A percentile compares a stretch with the other conserved stretches of the same genome.
Evolutionary conservation across 2,113 vertebrate genomes (phyloP).

Genomic region (Anser brachyrhynchus): DNA sequence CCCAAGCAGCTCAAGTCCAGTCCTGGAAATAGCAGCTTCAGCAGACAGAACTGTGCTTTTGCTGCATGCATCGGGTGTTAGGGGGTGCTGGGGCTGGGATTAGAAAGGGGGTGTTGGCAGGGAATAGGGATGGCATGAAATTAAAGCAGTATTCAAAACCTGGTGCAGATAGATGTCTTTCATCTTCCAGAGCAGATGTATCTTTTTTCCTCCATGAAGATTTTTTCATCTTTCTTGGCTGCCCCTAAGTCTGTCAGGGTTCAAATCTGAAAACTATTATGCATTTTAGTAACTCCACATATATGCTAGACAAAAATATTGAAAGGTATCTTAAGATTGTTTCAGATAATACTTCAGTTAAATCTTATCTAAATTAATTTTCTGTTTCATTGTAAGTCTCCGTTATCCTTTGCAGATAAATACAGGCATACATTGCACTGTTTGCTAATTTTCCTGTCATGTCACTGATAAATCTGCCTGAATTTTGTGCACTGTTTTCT

Average conservation of each 20-base stretch:
- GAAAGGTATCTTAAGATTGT: not conserved
- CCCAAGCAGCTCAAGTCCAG: accelerated
- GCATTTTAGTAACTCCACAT: not conserved
- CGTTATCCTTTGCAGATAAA: not conserved
- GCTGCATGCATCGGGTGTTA: not conserved
- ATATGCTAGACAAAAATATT: not conserved
- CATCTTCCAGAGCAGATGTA: not conserved
- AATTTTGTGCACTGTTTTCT: not conserved
- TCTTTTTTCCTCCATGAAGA: not conserved
- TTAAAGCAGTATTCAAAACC: not conserved
- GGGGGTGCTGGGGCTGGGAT: no score
- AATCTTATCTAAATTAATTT: not conserved
- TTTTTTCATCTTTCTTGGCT: not conserved
- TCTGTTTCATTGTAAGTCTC: not conserved
- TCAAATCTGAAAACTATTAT: not conserved
- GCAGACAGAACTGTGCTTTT: not conserved
- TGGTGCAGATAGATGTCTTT: not conserved
- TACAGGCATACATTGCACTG: not conserved
- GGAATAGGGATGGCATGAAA: not conserved
- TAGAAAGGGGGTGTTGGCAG: not conserved
- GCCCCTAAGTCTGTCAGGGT: not conserved
- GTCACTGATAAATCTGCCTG: not conserved
- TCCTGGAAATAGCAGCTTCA: not conserved
- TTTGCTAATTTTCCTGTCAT: not conserved
- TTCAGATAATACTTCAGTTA: not conserved